Evolutionary conservation across 2,113 vertebrate species (phyloP), one percentile per base, ranked within the genome.

Genomic region (Pluvianellus socialis): DNA sequence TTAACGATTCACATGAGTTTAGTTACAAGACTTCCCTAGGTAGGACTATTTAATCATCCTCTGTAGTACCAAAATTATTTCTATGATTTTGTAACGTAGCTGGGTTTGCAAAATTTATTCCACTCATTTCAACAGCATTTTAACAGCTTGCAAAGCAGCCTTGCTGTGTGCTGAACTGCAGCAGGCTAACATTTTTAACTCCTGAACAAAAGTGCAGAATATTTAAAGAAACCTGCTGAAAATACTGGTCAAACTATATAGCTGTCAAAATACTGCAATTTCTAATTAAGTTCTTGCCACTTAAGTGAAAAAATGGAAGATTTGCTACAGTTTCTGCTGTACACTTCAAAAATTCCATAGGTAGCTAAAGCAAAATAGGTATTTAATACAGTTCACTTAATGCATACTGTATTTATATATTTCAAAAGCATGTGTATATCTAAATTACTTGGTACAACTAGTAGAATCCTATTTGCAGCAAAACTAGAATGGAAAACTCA

Each of bases 231-330:
- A 45, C 14, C 14, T 65, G 38, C 15, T 68, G 22, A 55, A 33
- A 53, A 10, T 8, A 6, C 47, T 4, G 19, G 7, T 42, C 23
- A 17, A 5, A n/a, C 30, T 3, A 6, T 26, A 9, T 38, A 1
- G 2, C 32, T 8, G 19, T 3, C 42, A 32, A 15, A 68, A 28
- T 0, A 9, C 9, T 38, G 22, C 33, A 11, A 0, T 6, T 19
- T 19, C 12, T 10, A 35, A 11, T 17, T 4, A 7, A 1, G 3
- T 20, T 49, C 45, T 86, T 16, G 33, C 15, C 17, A 14, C 12
- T 24, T 14, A 4, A 55, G 8, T 14, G 33, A 40, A 49, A 16
- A 45, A 15, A 63, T 0, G 1, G 19, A 49, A 24, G 10, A 12
- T 22, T 7, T 45, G 19, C 30, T 55, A 8, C 21, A 12, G 42